Base-by-base conservation (phyloP, 1,140 invertebrate genomes). In the Pseudomyrmex sp. region DNA sequence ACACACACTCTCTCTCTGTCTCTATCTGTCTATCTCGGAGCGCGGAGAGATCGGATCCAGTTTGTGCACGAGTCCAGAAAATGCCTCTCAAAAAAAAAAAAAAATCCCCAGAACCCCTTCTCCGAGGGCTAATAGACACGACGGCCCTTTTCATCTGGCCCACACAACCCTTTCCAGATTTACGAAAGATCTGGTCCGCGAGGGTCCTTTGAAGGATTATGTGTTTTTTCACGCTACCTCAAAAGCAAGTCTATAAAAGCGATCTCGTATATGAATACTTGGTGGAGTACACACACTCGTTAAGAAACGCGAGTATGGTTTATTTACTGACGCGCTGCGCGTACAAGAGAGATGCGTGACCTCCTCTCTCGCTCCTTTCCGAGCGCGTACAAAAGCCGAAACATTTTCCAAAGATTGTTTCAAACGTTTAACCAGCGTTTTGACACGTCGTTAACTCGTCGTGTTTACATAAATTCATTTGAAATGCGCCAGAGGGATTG, bases 61-160 rank as follows among this genome's bases (percentile, higher is more conserved):
- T 91, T 92, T 94, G 93, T 91, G 92, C 93, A 94, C 87, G 87
- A 93, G 87, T 87, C 92, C 92, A 92, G 92, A 94, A 93, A 94
- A 92, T 91, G 83, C 87, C 85, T 87, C 86, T 65, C 44, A 9
- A 35, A 35, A 35, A 35, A 35, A 35, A 35, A 35, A 35, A 5
- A 35, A 75, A 88, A 48, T 48, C 50, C 12, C 50, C 20, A 7
- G 72, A 80, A 92, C 92, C 92, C 91, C 93, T 91, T 62, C 54
- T 63, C 52, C 9, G 46, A 54, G 61, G 88, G 86, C 92, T 92
- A 91, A 92, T 90, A 90, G 89, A 88, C 85, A 87, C 35, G 35
- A 65, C 52, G 66, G 26, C 13, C 76, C 63, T 80, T 84, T 79
- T 87, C 72, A 91, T 91, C 92, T 91, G 91, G 76, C 61, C 62